Evolutionary conservation across 1,140 invertebrate species (phyloP).

Genomic region (Eueides isabella): DNA sequence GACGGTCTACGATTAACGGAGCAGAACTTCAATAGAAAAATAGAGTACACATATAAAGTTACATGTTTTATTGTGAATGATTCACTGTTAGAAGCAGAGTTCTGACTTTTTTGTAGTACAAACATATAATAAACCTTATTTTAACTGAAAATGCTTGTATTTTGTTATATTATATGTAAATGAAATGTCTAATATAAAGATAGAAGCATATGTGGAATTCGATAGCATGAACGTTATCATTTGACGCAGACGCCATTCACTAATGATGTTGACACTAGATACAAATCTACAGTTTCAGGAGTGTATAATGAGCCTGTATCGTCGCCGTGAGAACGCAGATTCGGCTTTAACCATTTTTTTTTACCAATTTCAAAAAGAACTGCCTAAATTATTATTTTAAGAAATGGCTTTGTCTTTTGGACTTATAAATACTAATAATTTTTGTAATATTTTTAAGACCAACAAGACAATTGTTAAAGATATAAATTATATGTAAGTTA

Average conservation of each 20-base stretch:
- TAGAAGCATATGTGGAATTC: neutral
- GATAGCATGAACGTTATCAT: neutral
- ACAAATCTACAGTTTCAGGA: constrained; percentile 42
- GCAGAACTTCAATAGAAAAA: constrained; percentile 21
- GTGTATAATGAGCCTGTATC: constrained; percentile 13
- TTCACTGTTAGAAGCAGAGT: neutral
- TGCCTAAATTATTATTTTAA: neutral
- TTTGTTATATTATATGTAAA: neutral
- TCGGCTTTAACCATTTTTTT: neutral
- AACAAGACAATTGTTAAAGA: too few relatives aligned
- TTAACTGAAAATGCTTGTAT: neutral
- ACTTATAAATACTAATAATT: too few relatives aligned
- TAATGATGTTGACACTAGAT: constrained; percentile 78
- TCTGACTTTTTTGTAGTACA: neutral
- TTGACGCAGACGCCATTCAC: constrained; percentile 32
- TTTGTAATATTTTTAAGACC: too few relatives aligned
- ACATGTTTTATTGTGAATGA: constrained; percentile 1
- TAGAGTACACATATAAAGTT: constrained; percentile 12
- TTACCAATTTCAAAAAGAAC: too few relatives aligned
- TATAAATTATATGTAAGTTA: too few relatives aligned
- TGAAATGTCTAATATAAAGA: neutral
- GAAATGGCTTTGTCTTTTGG: too few relatives aligned
- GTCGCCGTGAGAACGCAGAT: neutral
- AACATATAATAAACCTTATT: neutral
- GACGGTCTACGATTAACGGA: constrained; percentile 29